A percentile compares a stretch with the other conserved stretches of the same genome.
These are phyloP conservation scores for Psilopogon haemacephalus DNA, from an alignment of 2,113 vertebrate genomes.

Conservation along the genomic window DNA sequence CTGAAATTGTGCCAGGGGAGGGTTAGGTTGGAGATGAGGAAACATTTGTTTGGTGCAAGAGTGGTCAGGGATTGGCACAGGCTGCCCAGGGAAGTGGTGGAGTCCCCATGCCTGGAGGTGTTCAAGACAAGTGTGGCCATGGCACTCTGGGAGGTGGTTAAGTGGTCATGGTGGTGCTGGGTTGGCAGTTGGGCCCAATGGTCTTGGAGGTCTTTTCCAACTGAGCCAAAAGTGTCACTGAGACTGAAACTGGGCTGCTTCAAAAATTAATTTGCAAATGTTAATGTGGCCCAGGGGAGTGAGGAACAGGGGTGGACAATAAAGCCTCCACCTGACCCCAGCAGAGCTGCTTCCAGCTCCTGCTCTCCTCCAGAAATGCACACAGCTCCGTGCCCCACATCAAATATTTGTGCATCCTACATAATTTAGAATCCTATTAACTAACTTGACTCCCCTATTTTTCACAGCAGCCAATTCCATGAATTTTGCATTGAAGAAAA, in stretches of 20 bases:
- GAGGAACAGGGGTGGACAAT: background rate
- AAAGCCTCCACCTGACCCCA: background rate
- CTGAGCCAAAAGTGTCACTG: background rate
- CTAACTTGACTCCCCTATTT: background rate
- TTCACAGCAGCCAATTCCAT: conserved; percentile 36
- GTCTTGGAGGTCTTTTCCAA: too few species aligned
- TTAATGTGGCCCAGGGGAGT: background rate
- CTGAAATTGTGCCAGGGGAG: too few species aligned
- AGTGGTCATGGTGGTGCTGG: too few species aligned
- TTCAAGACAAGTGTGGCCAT: too few species aligned
- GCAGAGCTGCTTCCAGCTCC: background rate
- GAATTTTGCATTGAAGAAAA: conserved; percentile 51
- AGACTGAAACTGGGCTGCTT: accelerated
- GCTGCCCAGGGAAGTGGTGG: too few species aligned
- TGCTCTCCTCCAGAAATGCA: background rate
- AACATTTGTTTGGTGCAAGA: too few species aligned
- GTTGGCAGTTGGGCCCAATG: too few species aligned
- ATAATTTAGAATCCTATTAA: conserved; percentile 48
- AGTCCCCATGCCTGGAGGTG: too few species aligned
- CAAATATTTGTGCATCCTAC: conserved; percentile 35
- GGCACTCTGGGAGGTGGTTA: too few species aligned
- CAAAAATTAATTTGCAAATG: background rate
- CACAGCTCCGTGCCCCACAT: background rate
- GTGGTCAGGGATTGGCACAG: too few species aligned
- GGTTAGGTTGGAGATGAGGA: too few species aligned